Base-by-base conservation (phyloP, 2,888 invertebrate species). In the Lathronympha strigana region DNA sequence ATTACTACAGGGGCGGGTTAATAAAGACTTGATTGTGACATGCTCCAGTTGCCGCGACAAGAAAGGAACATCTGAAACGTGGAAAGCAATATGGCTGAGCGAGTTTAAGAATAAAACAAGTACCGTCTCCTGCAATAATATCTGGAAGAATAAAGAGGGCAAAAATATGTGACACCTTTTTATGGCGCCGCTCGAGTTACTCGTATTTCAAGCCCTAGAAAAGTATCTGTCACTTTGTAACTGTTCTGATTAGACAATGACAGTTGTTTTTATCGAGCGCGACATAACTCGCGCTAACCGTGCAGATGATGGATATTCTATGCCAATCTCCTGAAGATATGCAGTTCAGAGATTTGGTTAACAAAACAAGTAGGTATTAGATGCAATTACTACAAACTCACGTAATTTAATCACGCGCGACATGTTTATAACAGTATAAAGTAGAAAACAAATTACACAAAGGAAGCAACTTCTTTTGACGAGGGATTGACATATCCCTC, bases 21-120 rank as follows among this genome's bases (percentile, higher is more conserved):
- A 64, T 58, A 58, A 64, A 58, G 40, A 17, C 17, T 31, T 64
- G 63, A 45, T 58, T 51, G 58, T 45, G 51, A 63, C 17, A 58
- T 51, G 58, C 63, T 58, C 31, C 43, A 58, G 43, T 43, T 64
- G 8, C 23, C 40, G 28, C 25, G 40, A 55, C 28, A 40, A 17
- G 55, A 57, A 38, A 11, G n/a, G 23, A 6, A 19, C 51, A 57
- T 45, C 31, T 13, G 31, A 31, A 25, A 15, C 31, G 28, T 28
- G 50, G 1, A 21, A 36, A 45, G 45, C 19, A 21, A 47, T 23
- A n/a, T 47, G 15, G 15, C 15, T n/a, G 38, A 38, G 38, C n/a
- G 3, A n/a, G 9, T 8, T 33, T 11, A 9, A 11, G 33, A 11
- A 33, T 33, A 11, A 33, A 5, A 33, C 3, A 2, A 13, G 33